Base-by-base conservation (phyloP, 2,797 vertebrate species). In the Apodemus agrarius region DNA sequence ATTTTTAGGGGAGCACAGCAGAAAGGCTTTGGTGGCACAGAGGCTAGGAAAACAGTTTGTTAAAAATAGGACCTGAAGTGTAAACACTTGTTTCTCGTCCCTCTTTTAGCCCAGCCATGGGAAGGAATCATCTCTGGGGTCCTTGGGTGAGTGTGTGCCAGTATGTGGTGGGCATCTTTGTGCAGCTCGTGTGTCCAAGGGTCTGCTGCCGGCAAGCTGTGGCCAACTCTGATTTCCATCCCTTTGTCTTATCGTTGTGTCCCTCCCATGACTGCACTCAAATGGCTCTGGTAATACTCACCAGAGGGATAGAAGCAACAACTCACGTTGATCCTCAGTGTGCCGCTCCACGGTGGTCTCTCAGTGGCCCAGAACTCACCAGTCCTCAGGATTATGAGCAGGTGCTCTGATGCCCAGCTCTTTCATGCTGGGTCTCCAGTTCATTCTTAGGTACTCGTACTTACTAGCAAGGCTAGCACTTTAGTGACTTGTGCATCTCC, bases 21-120 rank as follows among this genome's bases (percentile, higher is more conserved):
- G 76, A 95, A 95, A 85, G 79, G 26, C 34, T 26, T 37, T 69
- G 24, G 61, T 83, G 29, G 75, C 82, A 17, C 83, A 93, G 83
- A 94, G 61, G 17, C 75, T 94, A 43, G 49, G 29, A 83, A 65
- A 95, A 61, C 81, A 54, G 43, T 83, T 76, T 89, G 67, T 89
- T 87, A 96, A 91, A 94, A 96, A 85, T 74, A 96, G 90, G 59
- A 31, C 40, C 46, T 83, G 29, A 61, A 72, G 74, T 40, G 69
- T 95, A 93, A 86, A 81, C 49, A n/a, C 59, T 89, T 87, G 54
- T 86, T 84, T 72, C 61, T 24, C 13, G 10, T 52, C 46, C n/a
- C 52, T 61, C 46, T 86, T 65, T 63, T 34, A 65, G 40, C 2
- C 0, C 2, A 49, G 52, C 87, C 5, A 0, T 81, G 37, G 49